Evolutionary conservation across 2,888 invertebrate genomes (phyloP).

Genomic region (Petrolisthes cinctipes): DNA sequence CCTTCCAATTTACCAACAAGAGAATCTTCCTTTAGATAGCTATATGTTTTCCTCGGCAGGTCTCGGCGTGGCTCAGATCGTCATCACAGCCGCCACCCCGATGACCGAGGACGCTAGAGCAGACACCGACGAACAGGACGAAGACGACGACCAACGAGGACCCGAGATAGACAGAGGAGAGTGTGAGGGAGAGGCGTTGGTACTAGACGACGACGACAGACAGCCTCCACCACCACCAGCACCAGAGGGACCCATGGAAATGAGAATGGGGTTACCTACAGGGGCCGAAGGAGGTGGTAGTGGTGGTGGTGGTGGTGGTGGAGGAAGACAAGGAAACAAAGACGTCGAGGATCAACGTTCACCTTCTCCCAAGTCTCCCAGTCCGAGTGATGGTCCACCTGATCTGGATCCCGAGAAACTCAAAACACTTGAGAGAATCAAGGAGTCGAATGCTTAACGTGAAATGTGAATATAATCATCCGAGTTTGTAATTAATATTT

Average conservation of each 20-base stretch:
- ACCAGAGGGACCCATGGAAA: constrained; percentile 58
- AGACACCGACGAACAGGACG: constrained; percentile 60
- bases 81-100: constrained; percentile 93
- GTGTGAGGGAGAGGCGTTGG: constrained; percentile 56
- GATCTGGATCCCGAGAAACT: constrained; percentile 66
- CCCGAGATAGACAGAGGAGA: constrained; percentile 50
- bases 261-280: constrained; percentile 30
- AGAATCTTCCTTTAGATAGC: no score
- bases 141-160: constrained; percentile 31
- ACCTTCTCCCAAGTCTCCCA: constrained; percentile 63
- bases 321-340: background rate
- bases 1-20: no score
- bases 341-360: constrained; percentile 26
- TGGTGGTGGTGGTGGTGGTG: background rate
- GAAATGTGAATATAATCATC: background rate
- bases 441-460: constrained; percentile 72
- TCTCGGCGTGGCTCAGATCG: constrained; percentile 75
- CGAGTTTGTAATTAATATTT: no score
- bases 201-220: constrained; percentile 58
- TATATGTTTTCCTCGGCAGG: constrained; percentile 12
- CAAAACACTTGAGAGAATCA: constrained; percentile 65
- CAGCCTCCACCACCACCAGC: constrained; percentile 64
- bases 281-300: constrained; percentile 12
- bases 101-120: constrained; percentile 72
- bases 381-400: constrained; percentile 64